phyloP scores from a whole-genome alignment of 2,888 invertebrate genomes.

The Drosophila lutescens region DNA sequence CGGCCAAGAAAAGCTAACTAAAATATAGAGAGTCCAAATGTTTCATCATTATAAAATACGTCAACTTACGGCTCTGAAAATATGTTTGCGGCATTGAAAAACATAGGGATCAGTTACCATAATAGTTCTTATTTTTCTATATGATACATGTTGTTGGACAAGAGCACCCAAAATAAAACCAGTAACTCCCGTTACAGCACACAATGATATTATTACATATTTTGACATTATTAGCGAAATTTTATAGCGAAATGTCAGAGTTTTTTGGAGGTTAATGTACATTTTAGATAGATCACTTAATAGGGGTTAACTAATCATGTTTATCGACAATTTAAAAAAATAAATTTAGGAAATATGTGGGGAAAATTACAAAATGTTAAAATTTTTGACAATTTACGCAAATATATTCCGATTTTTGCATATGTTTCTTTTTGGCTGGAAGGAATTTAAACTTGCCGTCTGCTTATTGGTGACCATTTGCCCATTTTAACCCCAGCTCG shows the following conservation, averaged over 20 bases:
- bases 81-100: slow-evolving; percentile 45
- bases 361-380: background rate
- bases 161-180: slow-evolving; percentile 60
- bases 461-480: slow-evolving; percentile 32
- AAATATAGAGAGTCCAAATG: background rate
- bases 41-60: background rate
- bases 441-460: background rate
- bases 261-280: background rate
- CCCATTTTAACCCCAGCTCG: slow-evolving; percentile 39
- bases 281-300: background rate
- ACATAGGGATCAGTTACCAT: slow-evolving; percentile 61
- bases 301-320: background rate
- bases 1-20: slow-evolving; percentile 49
- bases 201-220: slow-evolving; percentile 27
- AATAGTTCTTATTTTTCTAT: slow-evolving; percentile 41
- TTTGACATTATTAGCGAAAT: background rate
- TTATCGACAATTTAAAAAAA: background rate
- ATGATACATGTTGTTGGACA: slow-evolving; percentile 58
- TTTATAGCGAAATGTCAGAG: background rate
- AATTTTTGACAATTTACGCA: background rate
- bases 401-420: background rate
- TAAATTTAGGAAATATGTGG: background rate
- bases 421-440: too few species aligned
- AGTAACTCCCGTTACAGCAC: slow-evolving; percentile 43
- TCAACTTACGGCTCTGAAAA: slow-evolving; percentile 56